Conservation (phyloP, 2,113 vertebrate genomes). For the Cinclus cinclus region DNA sequence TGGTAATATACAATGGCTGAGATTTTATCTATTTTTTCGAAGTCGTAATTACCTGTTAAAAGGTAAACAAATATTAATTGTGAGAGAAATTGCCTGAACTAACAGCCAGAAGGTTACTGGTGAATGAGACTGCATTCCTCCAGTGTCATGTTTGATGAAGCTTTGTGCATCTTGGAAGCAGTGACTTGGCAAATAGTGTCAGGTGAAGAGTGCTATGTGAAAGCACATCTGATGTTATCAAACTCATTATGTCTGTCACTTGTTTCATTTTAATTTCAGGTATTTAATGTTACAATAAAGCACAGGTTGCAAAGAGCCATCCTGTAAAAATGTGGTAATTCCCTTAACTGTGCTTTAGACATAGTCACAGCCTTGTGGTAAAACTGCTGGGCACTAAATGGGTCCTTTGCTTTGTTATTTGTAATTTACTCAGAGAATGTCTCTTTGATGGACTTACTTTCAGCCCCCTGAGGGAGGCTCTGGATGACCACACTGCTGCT, state of each 20-base stretch:
- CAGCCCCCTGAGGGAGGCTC: constrained; percentile 78
- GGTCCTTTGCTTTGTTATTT: not conserved
- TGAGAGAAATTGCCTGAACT: not conserved
- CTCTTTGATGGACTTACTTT: not conserved
- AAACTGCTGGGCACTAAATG: not conserved
- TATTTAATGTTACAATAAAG: not conserved
- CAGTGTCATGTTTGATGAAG: not conserved
- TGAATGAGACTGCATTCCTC: not conserved
- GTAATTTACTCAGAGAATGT: not conserved
- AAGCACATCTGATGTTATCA: not conserved
- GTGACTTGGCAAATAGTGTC: not conserved
- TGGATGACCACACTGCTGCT: constrained; percentile 82
- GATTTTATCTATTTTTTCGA: not conserved
- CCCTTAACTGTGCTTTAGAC: not conserved
- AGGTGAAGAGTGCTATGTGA: not conserved
- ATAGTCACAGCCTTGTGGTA: not conserved
- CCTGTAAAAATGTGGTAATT: not conserved
- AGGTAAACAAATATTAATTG: not conserved
- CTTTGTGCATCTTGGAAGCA: not conserved
- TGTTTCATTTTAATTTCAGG: not conserved
- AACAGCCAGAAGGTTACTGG: not conserved
- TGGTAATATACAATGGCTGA: not conserved
- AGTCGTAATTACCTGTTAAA: not conserved
- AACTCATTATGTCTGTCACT: not conserved
- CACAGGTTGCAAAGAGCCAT: not conserved